Base-by-base conservation (phyloP, 2,113 vertebrate genomes). In the Cricetomys ansorgei region DNA sequence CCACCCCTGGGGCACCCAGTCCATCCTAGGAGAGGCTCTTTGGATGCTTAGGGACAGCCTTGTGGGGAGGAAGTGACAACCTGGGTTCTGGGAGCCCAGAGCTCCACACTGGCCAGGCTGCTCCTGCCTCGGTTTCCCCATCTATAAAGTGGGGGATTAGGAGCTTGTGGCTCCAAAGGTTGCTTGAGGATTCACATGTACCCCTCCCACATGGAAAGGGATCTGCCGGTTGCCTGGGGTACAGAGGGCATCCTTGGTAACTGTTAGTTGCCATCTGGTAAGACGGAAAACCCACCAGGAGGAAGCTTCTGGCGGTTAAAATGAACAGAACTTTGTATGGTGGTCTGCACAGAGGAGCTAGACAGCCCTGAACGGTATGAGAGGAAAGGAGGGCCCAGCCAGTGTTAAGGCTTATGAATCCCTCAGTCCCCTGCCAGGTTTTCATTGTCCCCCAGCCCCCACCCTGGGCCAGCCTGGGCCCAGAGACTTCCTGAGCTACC, bases 401-500 rank as follows among this genome's bases (percentile, higher is more conserved):
- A 4, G 7, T 2, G 2, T 0, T 7, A 10, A 83, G 59, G 8
- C 37, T 72, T 21, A 40, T 4, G 15, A 17, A 21, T 43, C 25
- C 37, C 4, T 83, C 40, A 15, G 11, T 27, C 53, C n/a, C 11
- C 55, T 10, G 64, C 76, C 12, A 45, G 17, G 77, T 65, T 65
- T 86, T 55, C 27, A 0, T 67, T 15, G 62, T 57, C 69, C 75
- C 53, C 83, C 77, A 50, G 75, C 73, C 70, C 70, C 94, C 75
- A 25, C 27, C 23, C 23, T 25, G 31, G 23, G 70, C 92, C 62
- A 67, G 92, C 76, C 40, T 64, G 40, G 57, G 40, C 57, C 55
- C 62, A 75, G 88, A 76, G 72, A 53, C 88, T 76, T 92, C 80
- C 76, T 5, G 50, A 88, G 83, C 88, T 94, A 81, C 89, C 70